phyloP scores from a whole-genome alignment of 2,113 vertebrate species.

The Toxotes chatareus region DNA sequence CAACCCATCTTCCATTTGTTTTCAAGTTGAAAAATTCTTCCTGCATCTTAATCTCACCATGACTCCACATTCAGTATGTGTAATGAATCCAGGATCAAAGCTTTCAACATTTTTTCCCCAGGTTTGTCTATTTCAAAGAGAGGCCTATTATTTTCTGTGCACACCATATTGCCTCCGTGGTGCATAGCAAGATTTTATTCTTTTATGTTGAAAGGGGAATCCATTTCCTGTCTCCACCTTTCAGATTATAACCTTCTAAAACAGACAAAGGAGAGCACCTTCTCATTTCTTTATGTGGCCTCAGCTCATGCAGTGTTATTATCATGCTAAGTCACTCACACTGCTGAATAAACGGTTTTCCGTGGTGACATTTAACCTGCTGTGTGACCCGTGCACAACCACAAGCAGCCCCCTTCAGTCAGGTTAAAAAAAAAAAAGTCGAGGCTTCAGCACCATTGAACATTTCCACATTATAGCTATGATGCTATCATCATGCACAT shows the following conservation, averaged over 20 bases:
- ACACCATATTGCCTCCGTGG: not conserved
- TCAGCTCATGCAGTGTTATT: slow-evolving; percentile 8
- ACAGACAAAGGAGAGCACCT: not conserved
- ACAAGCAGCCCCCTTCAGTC: not conserved
- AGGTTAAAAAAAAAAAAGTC: not conserved
- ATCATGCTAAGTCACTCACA: slow-evolving; percentile 26
- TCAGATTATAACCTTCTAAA: not conserved
- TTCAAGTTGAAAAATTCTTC: not conserved
- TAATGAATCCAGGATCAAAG: slow-evolving; percentile 13
- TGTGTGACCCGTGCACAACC: not conserved
- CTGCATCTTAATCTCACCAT: not conserved
- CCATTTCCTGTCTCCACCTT: not conserved
- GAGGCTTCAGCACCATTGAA: not conserved
- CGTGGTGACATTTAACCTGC: slow-evolving; percentile 8
- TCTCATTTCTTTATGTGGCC: slow-evolving; percentile 16
- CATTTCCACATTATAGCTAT: not conserved
- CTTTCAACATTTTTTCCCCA: not conserved
- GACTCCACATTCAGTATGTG: not conserved
- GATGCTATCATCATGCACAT: not conserved
- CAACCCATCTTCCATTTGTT: not conserved
- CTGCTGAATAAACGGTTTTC: not conserved
- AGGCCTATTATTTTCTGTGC: not conserved
- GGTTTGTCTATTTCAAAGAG: not conserved
- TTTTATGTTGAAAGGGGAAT: slow-evolving; percentile 14
- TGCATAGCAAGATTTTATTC: slow-evolving; percentile 4